Base-by-base conservation (phyloP, 2,888 invertebrate species). In the Bellardia bayeri region DNA sequence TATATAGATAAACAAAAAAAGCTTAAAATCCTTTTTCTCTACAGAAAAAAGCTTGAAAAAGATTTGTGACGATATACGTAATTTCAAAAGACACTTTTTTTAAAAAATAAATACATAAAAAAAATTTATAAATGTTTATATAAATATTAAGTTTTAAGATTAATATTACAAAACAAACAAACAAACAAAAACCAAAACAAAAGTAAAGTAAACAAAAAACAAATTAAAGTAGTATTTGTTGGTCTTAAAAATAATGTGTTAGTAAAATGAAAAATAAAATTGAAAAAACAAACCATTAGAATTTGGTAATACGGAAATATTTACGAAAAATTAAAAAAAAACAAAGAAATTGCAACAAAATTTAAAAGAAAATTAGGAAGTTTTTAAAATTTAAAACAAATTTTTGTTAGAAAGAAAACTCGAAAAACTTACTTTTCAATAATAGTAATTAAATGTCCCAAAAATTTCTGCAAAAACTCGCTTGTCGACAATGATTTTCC, bases 51-150 rank as follows among this genome's bases (percentile, higher is more conserved):
- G 45, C 37, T 51, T 51, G n/a, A 49, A 72, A 58, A 64, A 71
- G 76, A 42, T 63, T 89, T 90, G 91, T 91, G 93, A 92, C 92
- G 90, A 92, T 91, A 92, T 92, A 92, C 92, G 92, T 92, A 92
- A 92, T 90, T 85, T 89, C 88, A 90, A 86, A 89, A 90, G 91
- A 89, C 89, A 89, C 14, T 63, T 79, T 85, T 85, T 75, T 85
- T 89, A 89, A 86, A 79, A 86, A 72, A 87, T 69, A 45, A 85
- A 69, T n/a, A 82, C 71, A 76, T 72, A 30, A 68, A 86, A 86
- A 69, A 82, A 69, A 87, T 87, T n/a, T 68, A 87, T 87, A 81
- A 88, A 88, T 84, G 81, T 86, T 88, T 86, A 86, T 84, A 86
- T 63, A 80, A 79, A 83, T 81, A 86, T 83, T 85, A 86, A 88